Base-by-base conservation (phyloP, 2,113 vertebrate species). In the Calidris pygmaea region DNA sequence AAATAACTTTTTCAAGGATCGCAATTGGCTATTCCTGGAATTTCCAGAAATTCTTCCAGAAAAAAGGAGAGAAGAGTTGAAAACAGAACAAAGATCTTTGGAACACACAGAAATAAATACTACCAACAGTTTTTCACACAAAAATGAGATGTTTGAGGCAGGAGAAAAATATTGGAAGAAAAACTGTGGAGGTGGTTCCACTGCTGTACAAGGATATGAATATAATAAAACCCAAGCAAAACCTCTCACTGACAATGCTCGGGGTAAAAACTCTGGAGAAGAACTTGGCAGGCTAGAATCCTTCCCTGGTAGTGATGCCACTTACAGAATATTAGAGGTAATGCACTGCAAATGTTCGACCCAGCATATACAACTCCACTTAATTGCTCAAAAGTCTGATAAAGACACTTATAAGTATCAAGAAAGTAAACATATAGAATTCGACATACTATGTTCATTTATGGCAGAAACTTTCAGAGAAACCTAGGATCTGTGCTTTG, bases 1-100 rank as follows among this genome's bases (percentile, higher is more conserved):
- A 95, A 97, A 98, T 97, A 99, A 99, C 83, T 99, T 99, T 97
- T 99, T 99, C 97, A 99, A 99, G 98, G 98, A 99, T 98, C 99
- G 99, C n/a, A 98, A 98, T 76, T 99, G 99, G 99, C 97, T 99
- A 55, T 98, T 99, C 96, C 96, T 98, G 77, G 99, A 99, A 93
- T 99, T 99, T 94, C 99, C 99, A 92, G 99, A 99, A 97, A 98
- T 99, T 94, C 98, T 99, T 94, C 97, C 98, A 91, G 60, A 91
- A 91, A 93, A 78, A 89, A 85, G 32, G 84, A 95, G 94, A 76
- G 56, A 84, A 75, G 67, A 93, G 89, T 87, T 97, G 71, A 91
- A 96, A 87, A 20, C 34, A 37, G 39, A 78, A 90, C 87, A 96
- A 88, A 73, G 39, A n/a, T 84, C 88, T 65, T 92, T 52, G 60